Evolutionary conservation across 2,888 invertebrate species (phyloP), one percentile per base, ranked within the genome.

Genomic region (Timandra comae): DNA sequence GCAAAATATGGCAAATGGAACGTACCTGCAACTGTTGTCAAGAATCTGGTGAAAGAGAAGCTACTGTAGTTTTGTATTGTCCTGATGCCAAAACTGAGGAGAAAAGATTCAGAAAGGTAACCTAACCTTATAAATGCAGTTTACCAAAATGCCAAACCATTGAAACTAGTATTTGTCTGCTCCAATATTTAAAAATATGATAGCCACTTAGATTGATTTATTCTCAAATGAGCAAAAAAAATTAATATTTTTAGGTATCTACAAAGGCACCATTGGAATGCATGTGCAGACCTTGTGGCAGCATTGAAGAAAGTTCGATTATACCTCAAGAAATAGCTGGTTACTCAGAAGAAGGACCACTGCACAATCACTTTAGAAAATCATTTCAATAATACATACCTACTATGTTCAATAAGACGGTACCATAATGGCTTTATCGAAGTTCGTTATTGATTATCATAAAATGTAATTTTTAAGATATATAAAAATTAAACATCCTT

Each of bases 1-100:
- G 95, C 54, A 96, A 96, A 88, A 94, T 96, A 66, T 97, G 96
- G 96, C 96, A 96, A 88, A 96, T 96, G 92, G 96, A 97, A 74
- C 88, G 97, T 13, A 95, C 95, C 1, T 97, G 97, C 65, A 97
- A 96, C 91, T 97, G 97, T 70, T 97, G 97, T 65, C 96, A 97
- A 75, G 97, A 97, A 70, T 95, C 95, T 50, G 96, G 96, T 2
- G 95, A 96, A 79, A 87, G 96, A 46, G 96, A 96, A 75, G 96
- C 96, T 1, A 91, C 92, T 9, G 95, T 97, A 6, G 92, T 95
- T 4, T 78, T 97, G 13, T 93, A 92, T 69, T 97, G 97, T 63
- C 96, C 96, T 1, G 95, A 95, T 71, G 94, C 95, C 7, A 93
- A 93, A 63, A 91, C 90, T 37, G 95, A 95, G 43, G 94, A 95